Percentiles rank a stretch among this genome's conserved stretches.
Conservation (phyloP, 2,888 invertebrate species). For the Aspidiotus destructor region DNA sequence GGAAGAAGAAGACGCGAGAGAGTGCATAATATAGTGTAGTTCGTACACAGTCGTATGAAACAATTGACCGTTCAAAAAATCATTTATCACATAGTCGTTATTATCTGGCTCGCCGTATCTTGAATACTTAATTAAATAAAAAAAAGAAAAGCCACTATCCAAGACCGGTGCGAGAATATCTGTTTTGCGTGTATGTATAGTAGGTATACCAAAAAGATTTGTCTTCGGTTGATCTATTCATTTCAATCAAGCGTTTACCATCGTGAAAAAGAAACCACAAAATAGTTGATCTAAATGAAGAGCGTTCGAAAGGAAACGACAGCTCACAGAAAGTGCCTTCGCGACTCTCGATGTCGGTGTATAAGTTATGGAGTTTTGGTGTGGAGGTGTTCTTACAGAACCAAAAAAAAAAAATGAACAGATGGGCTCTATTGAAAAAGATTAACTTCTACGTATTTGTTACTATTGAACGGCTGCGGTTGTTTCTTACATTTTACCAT, state of each 20-base stretch:
- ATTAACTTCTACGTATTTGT: slow-evolving; percentile 18
- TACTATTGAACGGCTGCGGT: slow-evolving; percentile 30
- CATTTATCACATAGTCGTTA: slow-evolving; percentile 28
- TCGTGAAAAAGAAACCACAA: slow-evolving; percentile 27
- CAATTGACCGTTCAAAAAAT: slow-evolving; percentile 26
- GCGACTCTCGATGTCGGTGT: background rate
- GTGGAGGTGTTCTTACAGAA: slow-evolving; percentile 26
- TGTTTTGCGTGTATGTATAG: slow-evolving; percentile 6
- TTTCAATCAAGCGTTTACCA: slow-evolving; percentile 24
- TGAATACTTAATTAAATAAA: slow-evolving; percentile 21
- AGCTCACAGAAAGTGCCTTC: background rate
- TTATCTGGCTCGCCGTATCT: slow-evolving; percentile 17
- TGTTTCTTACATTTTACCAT: background rate
- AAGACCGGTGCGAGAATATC: slow-evolving; percentile 6
- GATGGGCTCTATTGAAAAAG: slow-evolving; percentile 24
- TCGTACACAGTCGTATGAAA: background rate
- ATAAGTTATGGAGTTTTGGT: background rate
- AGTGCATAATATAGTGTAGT: background rate
- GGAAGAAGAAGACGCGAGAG: too few species aligned
- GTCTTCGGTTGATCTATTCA: slow-evolving; percentile 31
- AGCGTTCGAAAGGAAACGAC: too few species aligned
- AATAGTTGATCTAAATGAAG: slow-evolving; percentile 30
- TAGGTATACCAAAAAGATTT: slow-evolving; percentile 19
- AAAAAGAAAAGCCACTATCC: slow-evolving; percentile 1
- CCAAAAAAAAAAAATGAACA: slow-evolving; percentile 24